These are phyloP conservation scores for Poeciliopsis gracilis DNA, from an alignment of 2,797 vertebrate species.

Conservation along the genomic window DNA sequence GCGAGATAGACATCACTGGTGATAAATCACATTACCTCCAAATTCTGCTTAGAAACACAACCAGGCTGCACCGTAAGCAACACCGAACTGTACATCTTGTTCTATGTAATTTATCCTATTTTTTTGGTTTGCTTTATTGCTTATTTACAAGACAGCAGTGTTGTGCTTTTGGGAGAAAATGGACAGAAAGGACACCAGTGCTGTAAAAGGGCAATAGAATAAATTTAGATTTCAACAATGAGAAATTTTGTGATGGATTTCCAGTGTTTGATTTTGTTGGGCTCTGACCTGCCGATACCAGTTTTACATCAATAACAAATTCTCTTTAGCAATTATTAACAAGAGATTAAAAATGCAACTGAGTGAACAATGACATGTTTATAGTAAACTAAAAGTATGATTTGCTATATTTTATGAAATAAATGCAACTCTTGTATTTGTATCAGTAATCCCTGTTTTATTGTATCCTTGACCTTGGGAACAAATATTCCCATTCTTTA, in stretches of 20 bases:
- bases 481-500: neutral
- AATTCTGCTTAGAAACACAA: conserved; percentile 70
- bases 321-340: too few species aligned
- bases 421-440: neutral
- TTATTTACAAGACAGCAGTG: conserved; percentile 66
- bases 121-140: conserved; percentile 59
- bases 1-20: conserved; percentile 56
- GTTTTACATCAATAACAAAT: too few species aligned
- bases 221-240: neutral
- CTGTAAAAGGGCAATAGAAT: neutral
- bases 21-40: conserved; percentile 72
- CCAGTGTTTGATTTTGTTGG: neutral
- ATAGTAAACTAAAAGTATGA: too few species aligned
- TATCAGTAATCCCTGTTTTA: neutral
- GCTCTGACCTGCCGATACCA: too few species aligned
- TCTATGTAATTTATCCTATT: conserved; percentile 55
- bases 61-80: conserved; percentile 66
- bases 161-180: conserved; percentile 48
- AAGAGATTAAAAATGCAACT: neutral
- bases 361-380: too few species aligned
- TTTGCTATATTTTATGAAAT: neutral
- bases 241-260: neutral
- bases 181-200: conserved; percentile 33
- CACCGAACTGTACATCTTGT: conserved; percentile 29
- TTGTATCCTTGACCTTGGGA: neutral